Percentiles rank a stretch among this genome's conserved stretches.
These are phyloP conservation scores for Ceramica pisi DNA, from an alignment of 2,888 invertebrate genomes.

Conservation along the genomic window DNA sequence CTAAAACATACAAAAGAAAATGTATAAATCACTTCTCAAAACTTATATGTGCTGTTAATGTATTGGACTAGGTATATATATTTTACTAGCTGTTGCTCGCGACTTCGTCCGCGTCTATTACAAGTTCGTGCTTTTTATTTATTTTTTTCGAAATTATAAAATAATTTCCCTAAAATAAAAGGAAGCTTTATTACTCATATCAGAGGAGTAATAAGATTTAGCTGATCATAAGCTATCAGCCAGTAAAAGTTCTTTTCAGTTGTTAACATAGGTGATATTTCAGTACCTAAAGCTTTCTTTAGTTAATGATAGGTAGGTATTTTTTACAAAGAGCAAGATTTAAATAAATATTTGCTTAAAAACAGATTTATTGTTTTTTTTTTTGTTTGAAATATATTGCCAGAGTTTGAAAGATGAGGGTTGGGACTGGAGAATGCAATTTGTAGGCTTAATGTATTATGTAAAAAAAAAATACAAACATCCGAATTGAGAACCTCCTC, in stretches of 20 bases:
- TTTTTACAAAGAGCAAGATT: constrained; percentile 24
- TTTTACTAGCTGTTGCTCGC: constrained; percentile 9
- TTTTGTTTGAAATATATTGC: constrained; percentile 21
- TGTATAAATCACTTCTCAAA: constrained; percentile 68
- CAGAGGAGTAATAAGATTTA: no score
- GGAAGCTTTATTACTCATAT: no score
- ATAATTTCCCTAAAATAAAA: no score
- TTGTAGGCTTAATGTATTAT: constrained; percentile 11
- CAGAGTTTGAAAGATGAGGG: constrained; percentile 19
- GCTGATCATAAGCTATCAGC: no score
- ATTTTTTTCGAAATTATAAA: no score
- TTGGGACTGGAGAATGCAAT: constrained; percentile 32
- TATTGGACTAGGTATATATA: constrained; percentile 60
- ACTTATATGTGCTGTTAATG: constrained; percentile 51
- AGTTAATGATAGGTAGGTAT: constrained; percentile 25
- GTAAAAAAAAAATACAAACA: no score
- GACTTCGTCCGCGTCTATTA: no score
- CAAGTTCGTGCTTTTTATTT: no score
- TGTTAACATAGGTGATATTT: no score
- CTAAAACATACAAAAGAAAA: constrained; percentile 63
- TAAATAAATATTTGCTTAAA: constrained; percentile 11
- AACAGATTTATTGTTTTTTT: constrained; percentile 20
- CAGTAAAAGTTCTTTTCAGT: no score
- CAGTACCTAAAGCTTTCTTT: constrained; percentile 33
- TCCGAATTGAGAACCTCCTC: no score